phyloP scores from a whole-genome alignment of 2,797 vertebrate species.

The Lepus oiostolus region DNA sequence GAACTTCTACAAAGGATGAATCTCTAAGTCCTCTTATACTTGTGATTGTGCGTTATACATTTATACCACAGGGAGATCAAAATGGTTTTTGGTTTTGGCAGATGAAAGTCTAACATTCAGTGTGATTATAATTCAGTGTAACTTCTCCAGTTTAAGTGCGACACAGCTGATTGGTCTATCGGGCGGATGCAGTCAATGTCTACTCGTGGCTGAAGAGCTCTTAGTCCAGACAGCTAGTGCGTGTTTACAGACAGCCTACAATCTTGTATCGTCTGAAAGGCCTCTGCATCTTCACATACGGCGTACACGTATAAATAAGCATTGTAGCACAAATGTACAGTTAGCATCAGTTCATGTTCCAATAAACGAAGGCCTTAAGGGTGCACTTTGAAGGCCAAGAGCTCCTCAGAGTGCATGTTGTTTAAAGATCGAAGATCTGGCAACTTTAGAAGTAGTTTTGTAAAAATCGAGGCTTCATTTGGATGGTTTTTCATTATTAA shows the following conservation, averaged over 20 bases:
- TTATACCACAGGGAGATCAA: conserved; percentile 84
- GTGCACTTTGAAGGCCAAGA: conserved; percentile 98
- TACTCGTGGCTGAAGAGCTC: conserved; percentile 73
- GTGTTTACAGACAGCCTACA: conserved; percentile 80
- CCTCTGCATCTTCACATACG: conserved; percentile 80
- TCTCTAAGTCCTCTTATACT: conserved; percentile 78
- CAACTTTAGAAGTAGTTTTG: conserved; percentile 98
- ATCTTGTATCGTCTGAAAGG: conserved; percentile 74
- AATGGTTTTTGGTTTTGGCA: conserved; percentile 83
- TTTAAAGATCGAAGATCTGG: conserved; percentile 98
- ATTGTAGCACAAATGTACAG: conserved; percentile 86
- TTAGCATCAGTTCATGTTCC: conserved; percentile 81
- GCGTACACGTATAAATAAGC: conserved; percentile 87
- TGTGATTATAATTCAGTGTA: conserved; percentile 72
- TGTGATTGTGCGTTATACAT: conserved; percentile 55
- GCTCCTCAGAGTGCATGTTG: conserved; percentile 99
- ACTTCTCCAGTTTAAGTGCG: conserved; percentile 79
- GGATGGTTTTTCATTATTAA: conserved; percentile 97
- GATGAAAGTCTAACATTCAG: conserved; percentile 85
- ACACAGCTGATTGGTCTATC: conserved; percentile 79
- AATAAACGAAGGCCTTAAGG: conserved; percentile 88
- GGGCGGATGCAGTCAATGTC: background rate
- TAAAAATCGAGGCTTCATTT: conserved; percentile 96
- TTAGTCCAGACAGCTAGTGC: conserved; percentile 84
- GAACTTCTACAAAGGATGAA: conserved; percentile 71